Evolutionary conservation across 1,140 invertebrate genomes (phyloP).

Genomic region (Drosophila teissieri): DNA sequence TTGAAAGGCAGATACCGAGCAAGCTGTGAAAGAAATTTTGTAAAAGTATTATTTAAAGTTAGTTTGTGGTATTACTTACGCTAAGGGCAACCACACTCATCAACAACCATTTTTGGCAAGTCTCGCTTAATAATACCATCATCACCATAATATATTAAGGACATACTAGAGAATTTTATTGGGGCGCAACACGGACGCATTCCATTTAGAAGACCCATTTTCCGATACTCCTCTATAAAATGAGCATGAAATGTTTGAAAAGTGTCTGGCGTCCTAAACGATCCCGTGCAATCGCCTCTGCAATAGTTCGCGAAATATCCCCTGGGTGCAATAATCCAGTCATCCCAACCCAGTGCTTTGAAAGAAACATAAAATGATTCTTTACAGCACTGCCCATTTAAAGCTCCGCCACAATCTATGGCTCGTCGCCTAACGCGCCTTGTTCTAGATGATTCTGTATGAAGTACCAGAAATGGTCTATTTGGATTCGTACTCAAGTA

Average conservation of each 20-base stretch:
- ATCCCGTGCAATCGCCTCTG: constrained; percentile 92
- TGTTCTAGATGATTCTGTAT: constrained; percentile 88
- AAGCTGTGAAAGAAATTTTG: constrained; percentile 8
- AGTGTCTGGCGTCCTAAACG: constrained; percentile 91
- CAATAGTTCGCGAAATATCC: constrained; percentile 98
- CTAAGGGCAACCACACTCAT: constrained; percentile 97
- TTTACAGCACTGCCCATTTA: constrained; percentile 94
- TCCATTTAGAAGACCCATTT: constrained; percentile 89
- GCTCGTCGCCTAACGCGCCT: constrained; percentile 91
- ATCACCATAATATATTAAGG: constrained; percentile 96
- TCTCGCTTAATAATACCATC: constrained; percentile 96
- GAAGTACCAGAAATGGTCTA: constrained; percentile 93
- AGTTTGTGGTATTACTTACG: constrained; percentile 24
- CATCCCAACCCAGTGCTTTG: constrained; percentile 95
- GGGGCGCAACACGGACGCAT: constrained; percentile 97
- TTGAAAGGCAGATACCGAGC: not conserved
- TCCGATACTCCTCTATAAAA: constrained; percentile 94
- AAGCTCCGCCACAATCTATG: constrained; percentile 91
- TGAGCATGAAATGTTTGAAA: constrained; percentile 95
- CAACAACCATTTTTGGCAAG: constrained; percentile 97
- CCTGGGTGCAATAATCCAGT: constrained; percentile 96
- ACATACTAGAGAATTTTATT: constrained; percentile 95
- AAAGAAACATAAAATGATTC: constrained; percentile 96
- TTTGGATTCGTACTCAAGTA: constrained; percentile 85
- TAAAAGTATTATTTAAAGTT: not conserved